Conservation (phyloP, 2,888 invertebrate species). For the Eurois occulta region DNA sequence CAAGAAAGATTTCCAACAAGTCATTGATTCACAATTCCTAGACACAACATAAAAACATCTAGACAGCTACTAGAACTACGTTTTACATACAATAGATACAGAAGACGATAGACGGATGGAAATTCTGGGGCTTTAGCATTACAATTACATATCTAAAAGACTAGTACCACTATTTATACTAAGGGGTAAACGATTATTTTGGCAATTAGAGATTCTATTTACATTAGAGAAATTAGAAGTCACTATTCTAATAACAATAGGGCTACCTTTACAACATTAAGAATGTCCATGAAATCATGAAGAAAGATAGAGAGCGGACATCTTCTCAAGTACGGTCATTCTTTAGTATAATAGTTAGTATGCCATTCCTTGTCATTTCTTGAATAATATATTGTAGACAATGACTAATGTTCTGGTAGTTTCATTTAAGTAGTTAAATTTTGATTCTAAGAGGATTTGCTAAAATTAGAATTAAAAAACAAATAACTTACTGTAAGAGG, state of each 20-base stretch:
- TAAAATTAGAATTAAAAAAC: not conserved
- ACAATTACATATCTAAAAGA: slow-evolving; percentile 81
- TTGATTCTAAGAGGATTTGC: not conserved
- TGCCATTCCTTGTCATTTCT: not conserved
- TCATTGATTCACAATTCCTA: slow-evolving; percentile 72
- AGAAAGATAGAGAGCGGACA: not conserved
- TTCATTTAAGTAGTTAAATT: not conserved
- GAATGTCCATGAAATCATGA: not conserved
- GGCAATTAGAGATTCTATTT: slow-evolving; percentile 75
- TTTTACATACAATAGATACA: slow-evolving; percentile 88
- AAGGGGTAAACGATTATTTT: slow-evolving; percentile 72
- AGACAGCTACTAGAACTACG: slow-evolving; percentile 85
- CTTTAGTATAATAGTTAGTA: not conserved
- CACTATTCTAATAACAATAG: slow-evolving; percentile 53
- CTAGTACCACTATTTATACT: slow-evolving; percentile 68
- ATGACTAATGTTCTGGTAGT: no score
- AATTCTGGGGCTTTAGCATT: slow-evolving; percentile 90
- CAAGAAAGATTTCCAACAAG: slow-evolving; percentile 19
- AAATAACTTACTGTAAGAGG: slow-evolving; percentile 9
- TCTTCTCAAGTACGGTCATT: not conserved
- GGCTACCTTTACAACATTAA: slow-evolving; percentile 50
- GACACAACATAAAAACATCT: slow-evolving; percentile 76
- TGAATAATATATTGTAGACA: not conserved
- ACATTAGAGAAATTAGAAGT: slow-evolving; percentile 64
- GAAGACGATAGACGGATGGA: slow-evolving; percentile 91